These are phyloP conservation scores for Philereme vetulata DNA, from an alignment of 2,888 invertebrate species.

Conservation along the genomic window DNA sequence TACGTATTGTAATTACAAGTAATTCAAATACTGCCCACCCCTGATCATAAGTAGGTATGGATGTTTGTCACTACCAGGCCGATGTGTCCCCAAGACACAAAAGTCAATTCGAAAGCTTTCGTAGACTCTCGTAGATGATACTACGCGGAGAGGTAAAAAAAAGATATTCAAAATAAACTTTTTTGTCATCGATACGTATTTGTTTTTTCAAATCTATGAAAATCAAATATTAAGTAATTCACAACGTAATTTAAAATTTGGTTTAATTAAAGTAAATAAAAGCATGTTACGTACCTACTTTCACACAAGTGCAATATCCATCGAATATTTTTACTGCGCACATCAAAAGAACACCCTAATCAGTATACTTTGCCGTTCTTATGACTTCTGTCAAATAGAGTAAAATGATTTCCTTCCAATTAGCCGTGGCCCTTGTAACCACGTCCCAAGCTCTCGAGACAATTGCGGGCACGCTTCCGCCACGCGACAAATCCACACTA, in stretches of 20 bases:
- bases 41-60: too few species aligned
- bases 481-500: slow-evolving; percentile 13
- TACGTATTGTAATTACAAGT: too few species aligned
- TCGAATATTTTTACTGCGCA: slow-evolving; percentile 10
- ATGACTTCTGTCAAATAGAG: slow-evolving; percentile 25
- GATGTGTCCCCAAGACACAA: too few species aligned
- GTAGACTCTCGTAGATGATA: slow-evolving; percentile 1
- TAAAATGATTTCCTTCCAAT: slow-evolving; percentile 28
- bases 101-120: neutral
- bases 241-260: too few species aligned
- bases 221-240: too few species aligned
- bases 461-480: slow-evolving; percentile 28
- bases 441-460: slow-evolving; percentile 7
- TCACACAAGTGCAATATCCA: slow-evolving; percentile 9
- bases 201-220: too few species aligned
- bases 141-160: neutral
- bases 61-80: too few species aligned
- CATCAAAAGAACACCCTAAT: slow-evolving; percentile 19
- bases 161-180: too few species aligned
- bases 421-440: slow-evolving; percentile 13
- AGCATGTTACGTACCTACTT: too few species aligned
- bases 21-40: too few species aligned
- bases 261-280: too few species aligned
- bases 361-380: slow-evolving; percentile 6
- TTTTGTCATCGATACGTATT: too few species aligned